Base-by-base conservation (phyloP, 2,888 invertebrate species). In the Amorpha juglandis region DNA sequence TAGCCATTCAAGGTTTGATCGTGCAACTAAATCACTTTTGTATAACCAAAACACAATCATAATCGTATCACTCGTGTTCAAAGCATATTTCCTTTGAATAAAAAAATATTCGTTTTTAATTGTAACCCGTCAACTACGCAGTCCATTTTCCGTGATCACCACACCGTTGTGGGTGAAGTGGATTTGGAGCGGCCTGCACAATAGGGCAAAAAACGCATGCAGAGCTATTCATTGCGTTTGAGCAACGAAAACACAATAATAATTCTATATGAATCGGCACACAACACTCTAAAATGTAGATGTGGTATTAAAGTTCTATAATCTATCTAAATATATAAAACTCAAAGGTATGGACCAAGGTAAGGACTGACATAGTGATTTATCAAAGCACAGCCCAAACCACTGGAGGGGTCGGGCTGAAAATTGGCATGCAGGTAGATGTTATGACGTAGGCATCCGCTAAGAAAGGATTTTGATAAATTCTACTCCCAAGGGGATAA, bases 191-290 rank as follows among this genome's bases (percentile, higher is more conserved):
- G 71, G 72, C 70, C 73, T 65, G 78, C 68, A 89, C 84, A 91
- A 91, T 86, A 74, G 78, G 70, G 76, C 79, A 84, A 90, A 89
- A 90, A 91, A 90, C 82, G 84, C 92, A 91, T 80, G 91, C 91
- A 82, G 92, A 35, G 91, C 89, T 79, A 91, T 92, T 91, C 90
- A 91, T 79, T 78, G 77, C 75, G 77, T 74, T 80, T 77, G 81
- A 83, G 87, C 89, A 89, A 92, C 87, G 87, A 92, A 93, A 92
- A 92, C 91, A 93, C 84, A 88, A 90, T 88, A 88, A 87, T 87
- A 80, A 87, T 83, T 86, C 82, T 71, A 71, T 71, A 74, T 78
- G 78, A 78, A 79, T 78, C 67, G 65, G 35, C 63, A 64, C 16
- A 19, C 66, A 69, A 67, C 47, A 63, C 53, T 6, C 19, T 52